Base-by-base conservation (phyloP, 2,113 vertebrate genomes). In the Otolemur garnettii region DNA sequence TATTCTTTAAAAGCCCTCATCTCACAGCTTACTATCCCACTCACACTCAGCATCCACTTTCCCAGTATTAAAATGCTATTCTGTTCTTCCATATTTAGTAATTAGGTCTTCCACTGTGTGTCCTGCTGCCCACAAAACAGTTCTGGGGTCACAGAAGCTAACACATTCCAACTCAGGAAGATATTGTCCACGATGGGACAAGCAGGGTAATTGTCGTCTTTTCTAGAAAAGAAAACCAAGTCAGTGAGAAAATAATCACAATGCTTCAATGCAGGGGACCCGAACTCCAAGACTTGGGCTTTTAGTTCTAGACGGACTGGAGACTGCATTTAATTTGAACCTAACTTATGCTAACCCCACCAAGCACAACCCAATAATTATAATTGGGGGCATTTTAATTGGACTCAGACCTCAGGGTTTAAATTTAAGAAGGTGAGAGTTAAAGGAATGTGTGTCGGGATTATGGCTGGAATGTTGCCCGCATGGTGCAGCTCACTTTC, bases 391-490 rank as follows among this genome's bases (percentile, higher is more conserved):
- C 83, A 59, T 95, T 95, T 96, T 92, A 79, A 91, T 66, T 91
- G 89, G 62, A 93, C 72, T 94, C 57, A 87, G 89, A 62, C 78
- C 72, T 88, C 19, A 22, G 91, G 91, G 78, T 92, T 82, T 96
- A 82, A 93, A 86, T 93, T 94, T 92, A 92, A 96, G 77, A 95
- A 82, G 57, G 83, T 82, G 18, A 71, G 55, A 77, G 86, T 83
- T 93, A 80, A 68, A 96, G 77, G 91, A 93, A 84, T 55, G n/a
- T 60, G 72, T 81, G 30, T 38, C 14, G 50, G 26, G 60, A 77
- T 84, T 78, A 50, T 4, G 62, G 80, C n/a, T 92, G 87, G 84
- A 91, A 87, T 71, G 68, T 26, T 80, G 83, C 69, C 79, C 68
- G 22, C 42, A 64, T 38, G 66, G 35, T 78, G 4, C 6, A 79